Evolutionary conservation across 2,888 invertebrate species (phyloP).

Genomic region (Coelopa pilipes): DNA sequence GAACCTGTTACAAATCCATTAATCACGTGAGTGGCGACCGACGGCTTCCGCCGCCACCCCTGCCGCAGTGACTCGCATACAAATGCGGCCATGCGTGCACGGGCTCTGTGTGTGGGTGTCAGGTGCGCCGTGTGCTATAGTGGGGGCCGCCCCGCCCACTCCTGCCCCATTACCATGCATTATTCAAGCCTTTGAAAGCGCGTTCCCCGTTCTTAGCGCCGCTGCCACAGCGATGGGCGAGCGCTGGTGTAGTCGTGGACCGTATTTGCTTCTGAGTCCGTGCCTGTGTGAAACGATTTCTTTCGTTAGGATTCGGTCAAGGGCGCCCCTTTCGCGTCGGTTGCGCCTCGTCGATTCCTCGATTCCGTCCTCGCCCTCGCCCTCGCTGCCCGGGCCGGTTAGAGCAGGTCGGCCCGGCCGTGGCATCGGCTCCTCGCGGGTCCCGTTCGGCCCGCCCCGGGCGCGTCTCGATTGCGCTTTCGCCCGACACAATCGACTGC

Average conservation of each 20-base stretch:
- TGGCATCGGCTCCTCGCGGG: neutral
- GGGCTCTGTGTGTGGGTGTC: neutral
- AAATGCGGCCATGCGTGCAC: conserved; percentile 44
- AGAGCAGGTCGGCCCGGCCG: neutral
- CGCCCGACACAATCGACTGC: neutral
- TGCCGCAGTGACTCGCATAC: conserved; percentile 49
- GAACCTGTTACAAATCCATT: conserved; percentile 62
- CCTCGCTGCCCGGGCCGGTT: neutral
- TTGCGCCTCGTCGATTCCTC: neutral
- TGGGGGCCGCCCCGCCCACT: too few relatives aligned
- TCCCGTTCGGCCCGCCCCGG: neutral
- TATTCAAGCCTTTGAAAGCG: conserved; percentile 20
- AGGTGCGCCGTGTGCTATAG: too few relatives aligned
- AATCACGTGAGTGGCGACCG: conserved; percentile 60
- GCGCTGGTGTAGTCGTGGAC: too few relatives aligned
- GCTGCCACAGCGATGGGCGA: too few relatives aligned
- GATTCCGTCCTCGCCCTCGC: neutral
- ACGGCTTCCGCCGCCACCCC: conserved; percentile 42
- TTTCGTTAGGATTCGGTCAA: neutral
- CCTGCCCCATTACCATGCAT: conserved; percentile 13
- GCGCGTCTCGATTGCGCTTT: neutral
- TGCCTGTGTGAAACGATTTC: neutral
- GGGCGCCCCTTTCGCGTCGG: conserved; percentile 6
- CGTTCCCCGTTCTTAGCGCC: neutral
- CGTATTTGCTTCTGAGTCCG: neutral